Evolutionary conservation across 1,140 invertebrate genomes (phyloP), one percentile per base, ranked within the genome.

Genomic region (Tetramorium simillimum): DNA sequence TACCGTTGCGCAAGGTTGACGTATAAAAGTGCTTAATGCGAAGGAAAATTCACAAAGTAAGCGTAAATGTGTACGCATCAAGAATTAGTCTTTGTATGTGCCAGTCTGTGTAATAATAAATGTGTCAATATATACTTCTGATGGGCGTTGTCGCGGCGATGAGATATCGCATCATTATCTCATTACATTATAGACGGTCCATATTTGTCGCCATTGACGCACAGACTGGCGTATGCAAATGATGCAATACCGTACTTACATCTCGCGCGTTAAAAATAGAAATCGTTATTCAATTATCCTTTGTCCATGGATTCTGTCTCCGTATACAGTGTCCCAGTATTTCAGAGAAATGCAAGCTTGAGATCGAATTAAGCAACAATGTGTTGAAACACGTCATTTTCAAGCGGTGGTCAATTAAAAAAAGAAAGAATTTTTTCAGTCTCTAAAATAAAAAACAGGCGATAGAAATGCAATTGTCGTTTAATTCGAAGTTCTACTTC

Each of bases 161-260:
- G 80, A 84, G 69, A 84, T 84, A 73, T 84, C 80, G n/a, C 40
- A n/a, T 72, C 67, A 72, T 40, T 81, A 82, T 82, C 67, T 60
- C 24, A 81, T 70, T 81, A 73, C 69, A 60, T 46, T 73, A 84
- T 58, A 84, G 80, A 60, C 67, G 69, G 24, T 73, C 80, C 80
- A 84, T 84, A 84, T 84, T 84, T 60, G 80, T 84, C 69, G 69
- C 69, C 67, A 73, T 84, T 46, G 53, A 73, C 53, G 67, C 40
- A 37, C 49, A 33, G 56, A n/a, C 75, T 33, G 56, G 28, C 18
- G 53, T 49, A 21, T 73, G 28, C 14, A 73, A 73, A 82, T 82
- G 24, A 72, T 58, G 43, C 60, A 62, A 63, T 46, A 46, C 28
- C n/a, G 14, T 24, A 67, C 14, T 80, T 67, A 56, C 28, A 37